Percentiles rank a stretch among this genome's conserved stretches.
These are phyloP conservation scores for Porites evermanni DNA, from an alignment of 92 coral and sea anemone genomes.

Conservation along the genomic window DNA sequence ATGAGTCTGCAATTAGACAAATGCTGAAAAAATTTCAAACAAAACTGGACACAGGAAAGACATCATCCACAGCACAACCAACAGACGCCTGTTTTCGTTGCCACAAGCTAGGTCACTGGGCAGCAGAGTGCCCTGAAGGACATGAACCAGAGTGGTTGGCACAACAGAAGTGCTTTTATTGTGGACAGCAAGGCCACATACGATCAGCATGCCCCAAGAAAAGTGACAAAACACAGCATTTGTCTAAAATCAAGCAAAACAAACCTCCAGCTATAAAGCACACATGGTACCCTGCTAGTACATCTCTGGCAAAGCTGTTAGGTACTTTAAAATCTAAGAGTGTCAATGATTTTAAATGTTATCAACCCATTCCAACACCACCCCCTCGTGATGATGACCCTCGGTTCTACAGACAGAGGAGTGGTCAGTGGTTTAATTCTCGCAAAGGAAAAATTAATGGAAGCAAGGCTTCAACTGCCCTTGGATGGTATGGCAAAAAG, in stretches of 20 bases:
- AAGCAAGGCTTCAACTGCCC: conserved; percentile 55
- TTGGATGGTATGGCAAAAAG: conserved; percentile 8
- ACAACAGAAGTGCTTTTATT: conserved; percentile 48
- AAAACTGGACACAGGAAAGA: not conserved
- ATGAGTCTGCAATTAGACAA: conserved; percentile 44
- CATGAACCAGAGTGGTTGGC: conserved; percentile 62
- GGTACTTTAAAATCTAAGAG: conserved; percentile 19
- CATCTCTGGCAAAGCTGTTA: conserved; percentile 17
- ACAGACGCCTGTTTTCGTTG: conserved; percentile 45
- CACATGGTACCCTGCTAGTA: conserved; percentile 4
- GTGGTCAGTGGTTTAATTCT: conserved; percentile 41
- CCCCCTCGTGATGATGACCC: conserved; percentile 21
- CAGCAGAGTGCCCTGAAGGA: conserved; percentile 47
- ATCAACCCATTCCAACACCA: conserved; percentile 14
- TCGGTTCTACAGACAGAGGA: conserved; percentile 37
- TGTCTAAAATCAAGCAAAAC: not conserved
- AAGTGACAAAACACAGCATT: not conserved
- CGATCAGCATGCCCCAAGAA: conserved; percentile 24
- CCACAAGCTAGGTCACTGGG: conserved; percentile 55
- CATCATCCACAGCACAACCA: not conserved
- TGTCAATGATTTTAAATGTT: conserved; percentile 26
- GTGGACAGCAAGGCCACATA: conserved; percentile 51
- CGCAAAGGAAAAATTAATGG: conserved; percentile 57
- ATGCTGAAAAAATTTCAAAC: conserved; percentile 34
- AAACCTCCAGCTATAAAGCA: conserved; percentile 1